These are phyloP conservation scores for Drosophila sordidula DNA, from an alignment of 2,888 invertebrate genomes.

Conservation along the genomic window DNA sequence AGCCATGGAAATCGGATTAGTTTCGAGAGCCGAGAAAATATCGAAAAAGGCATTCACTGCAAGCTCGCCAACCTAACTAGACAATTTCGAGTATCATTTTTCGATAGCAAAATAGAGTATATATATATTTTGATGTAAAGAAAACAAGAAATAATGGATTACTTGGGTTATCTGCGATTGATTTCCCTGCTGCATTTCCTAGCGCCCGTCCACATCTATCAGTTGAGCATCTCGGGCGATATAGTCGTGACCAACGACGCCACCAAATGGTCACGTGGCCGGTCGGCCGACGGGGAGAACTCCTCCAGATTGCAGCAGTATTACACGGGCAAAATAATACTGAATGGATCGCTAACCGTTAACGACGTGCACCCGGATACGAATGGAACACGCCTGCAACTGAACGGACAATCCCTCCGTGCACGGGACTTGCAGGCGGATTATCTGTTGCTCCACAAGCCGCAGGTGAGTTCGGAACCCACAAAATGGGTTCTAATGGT, in stretches of 20 bases:
- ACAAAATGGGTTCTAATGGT: too few relatives aligned
- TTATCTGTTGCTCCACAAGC: constrained; percentile 64
- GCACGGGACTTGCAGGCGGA: constrained; percentile 44
- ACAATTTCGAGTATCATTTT: too few relatives aligned
- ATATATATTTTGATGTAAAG: too few relatives aligned
- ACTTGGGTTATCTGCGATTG: not conserved
- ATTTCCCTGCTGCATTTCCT: not conserved
- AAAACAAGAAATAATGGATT: not conserved
- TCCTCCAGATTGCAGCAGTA: constrained; percentile 69
- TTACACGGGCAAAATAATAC: constrained; percentile 75
- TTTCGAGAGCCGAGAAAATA: too few relatives aligned
- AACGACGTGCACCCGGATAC: constrained; percentile 63
- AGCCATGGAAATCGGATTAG: too few relatives aligned
- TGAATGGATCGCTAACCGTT: constrained; percentile 78
- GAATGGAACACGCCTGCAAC: constrained; percentile 17
- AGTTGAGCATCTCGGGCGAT: constrained; percentile 70
- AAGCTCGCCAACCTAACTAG: too few relatives aligned
- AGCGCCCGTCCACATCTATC: constrained; percentile 81
- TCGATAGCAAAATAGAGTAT: too few relatives aligned
- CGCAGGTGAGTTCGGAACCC: too few relatives aligned
- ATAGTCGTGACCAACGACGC: constrained; percentile 63
- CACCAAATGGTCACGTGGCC: constrained; percentile 33
- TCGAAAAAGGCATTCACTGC: too few relatives aligned
- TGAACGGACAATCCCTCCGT: constrained; percentile 50
- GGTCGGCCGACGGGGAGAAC: not conserved